phyloP scores from a whole-genome alignment of 1,140 invertebrate species.

The Babylonia areolata region DNA sequence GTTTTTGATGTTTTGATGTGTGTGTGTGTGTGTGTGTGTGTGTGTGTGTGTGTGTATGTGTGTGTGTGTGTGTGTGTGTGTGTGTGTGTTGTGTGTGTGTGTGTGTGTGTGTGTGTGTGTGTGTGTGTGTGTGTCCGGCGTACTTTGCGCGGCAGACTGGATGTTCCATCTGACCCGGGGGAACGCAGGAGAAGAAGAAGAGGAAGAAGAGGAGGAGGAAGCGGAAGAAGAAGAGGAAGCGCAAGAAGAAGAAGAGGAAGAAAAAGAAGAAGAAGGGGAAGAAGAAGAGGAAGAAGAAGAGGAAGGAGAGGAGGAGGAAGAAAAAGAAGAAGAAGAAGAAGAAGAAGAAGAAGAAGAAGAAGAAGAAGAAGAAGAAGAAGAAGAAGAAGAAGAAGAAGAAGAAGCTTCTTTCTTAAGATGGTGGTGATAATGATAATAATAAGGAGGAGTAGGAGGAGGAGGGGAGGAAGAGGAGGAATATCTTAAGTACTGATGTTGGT shows the following conservation, averaged over 20 bases:
- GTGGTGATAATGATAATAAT: too few relatives aligned
- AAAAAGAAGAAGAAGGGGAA: background rate
- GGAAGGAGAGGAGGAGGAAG: background rate
- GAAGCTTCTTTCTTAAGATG: too few relatives aligned
- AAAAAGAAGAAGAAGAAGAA: background rate
- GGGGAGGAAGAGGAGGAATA: too few relatives aligned
- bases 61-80: background rate
- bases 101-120: slow-evolving; percentile 11
- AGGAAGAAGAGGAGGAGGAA: background rate
- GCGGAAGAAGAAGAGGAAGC: background rate
- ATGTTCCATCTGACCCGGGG: background rate
- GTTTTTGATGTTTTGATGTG: too few relatives aligned
- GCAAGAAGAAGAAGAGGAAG: background rate
- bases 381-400: background rate
- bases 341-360: background rate
- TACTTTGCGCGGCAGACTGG: background rate
- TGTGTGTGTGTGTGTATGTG: background rate
- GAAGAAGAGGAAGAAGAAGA: background rate
- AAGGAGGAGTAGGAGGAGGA: too few relatives aligned
- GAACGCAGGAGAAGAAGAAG: background rate
- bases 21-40: background rate
- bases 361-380: background rate
- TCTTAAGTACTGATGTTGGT: too few relatives aligned
- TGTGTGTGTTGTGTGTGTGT: slow-evolving; percentile 1
- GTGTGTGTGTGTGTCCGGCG: background rate